A percentile compares a stretch with the other conserved stretches of the same genome.
These are phyloP conservation scores for Neria commutata DNA, from an alignment of 2,888 invertebrate species.

Conservation along the genomic window DNA sequence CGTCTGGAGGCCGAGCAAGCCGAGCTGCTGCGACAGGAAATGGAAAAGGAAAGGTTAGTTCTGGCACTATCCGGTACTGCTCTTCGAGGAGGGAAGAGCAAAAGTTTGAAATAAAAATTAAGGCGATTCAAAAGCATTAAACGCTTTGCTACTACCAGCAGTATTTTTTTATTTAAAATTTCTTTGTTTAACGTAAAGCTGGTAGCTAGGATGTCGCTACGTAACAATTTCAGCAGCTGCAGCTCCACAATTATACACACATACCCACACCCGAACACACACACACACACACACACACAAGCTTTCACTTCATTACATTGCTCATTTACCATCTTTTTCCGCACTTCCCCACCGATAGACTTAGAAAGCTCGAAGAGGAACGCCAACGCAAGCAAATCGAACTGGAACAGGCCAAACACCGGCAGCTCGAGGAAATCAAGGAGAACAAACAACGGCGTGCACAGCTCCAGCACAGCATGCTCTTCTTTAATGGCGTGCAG, in stretches of 20 bases:
- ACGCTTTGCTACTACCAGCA: too few relatives aligned
- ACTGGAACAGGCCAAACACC: constrained; percentile 58
- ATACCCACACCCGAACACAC: neutral
- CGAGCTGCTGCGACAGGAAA: constrained; percentile 60
- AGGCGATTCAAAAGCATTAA: neutral
- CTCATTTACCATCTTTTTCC: neutral
- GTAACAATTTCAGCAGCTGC: too few relatives aligned
- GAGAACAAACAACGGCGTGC: constrained; percentile 57
- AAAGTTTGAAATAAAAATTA: neutral
- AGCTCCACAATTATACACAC: neutral
- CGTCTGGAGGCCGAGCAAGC: constrained; percentile 61
- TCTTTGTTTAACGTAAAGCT: too few relatives aligned
- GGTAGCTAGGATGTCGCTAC: too few relatives aligned
- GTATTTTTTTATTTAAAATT: too few relatives aligned
- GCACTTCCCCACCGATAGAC: constrained; percentile 34
- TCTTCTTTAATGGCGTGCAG: constrained; percentile 51
- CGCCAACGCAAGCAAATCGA: constrained; percentile 58
- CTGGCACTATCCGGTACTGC: too few relatives aligned
- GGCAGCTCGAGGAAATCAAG: constrained; percentile 56
- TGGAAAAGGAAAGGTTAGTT: constrained; percentile 60
- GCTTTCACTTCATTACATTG: neutral
- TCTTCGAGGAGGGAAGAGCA: neutral
- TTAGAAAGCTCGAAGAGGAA: constrained; percentile 60
- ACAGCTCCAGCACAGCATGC: constrained; percentile 58
- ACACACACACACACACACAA: neutral